These are phyloP conservation scores for Amblyjoppa fuscipennis DNA, from an alignment of 2,888 invertebrate genomes.

Conservation along the genomic window DNA sequence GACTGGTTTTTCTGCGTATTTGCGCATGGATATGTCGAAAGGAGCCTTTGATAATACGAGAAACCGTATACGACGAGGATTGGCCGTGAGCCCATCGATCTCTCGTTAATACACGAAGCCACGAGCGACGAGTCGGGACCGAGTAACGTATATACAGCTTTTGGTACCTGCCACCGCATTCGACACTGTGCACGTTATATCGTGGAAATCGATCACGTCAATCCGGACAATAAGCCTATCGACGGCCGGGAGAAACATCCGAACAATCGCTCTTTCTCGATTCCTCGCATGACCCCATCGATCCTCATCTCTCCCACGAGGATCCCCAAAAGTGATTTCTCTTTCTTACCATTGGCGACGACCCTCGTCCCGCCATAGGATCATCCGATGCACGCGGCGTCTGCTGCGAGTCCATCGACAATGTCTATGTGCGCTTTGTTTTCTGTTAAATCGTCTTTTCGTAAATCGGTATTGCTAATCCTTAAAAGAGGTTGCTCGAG, in stretches of 20 bases:
- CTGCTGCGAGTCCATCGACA: constrained; percentile 79
- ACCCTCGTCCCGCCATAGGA: constrained; percentile 73
- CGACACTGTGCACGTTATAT: constrained; percentile 39
- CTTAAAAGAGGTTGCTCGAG: constrained; percentile 64
- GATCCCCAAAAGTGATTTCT: not conserved
- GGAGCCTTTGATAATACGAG: constrained; percentile 44
- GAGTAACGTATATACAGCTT: constrained; percentile 50
- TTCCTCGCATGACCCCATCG: constrained; percentile 1
- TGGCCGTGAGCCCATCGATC: constrained; percentile 81
- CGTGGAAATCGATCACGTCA: constrained; percentile 60
- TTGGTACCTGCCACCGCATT: constrained; percentile 65
- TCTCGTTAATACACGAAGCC: constrained; percentile 73
- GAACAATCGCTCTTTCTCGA: constrained; percentile 29
- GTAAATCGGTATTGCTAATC: constrained; percentile 65
- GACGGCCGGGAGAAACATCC: constrained; percentile 31
- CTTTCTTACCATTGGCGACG: constrained; percentile 78
- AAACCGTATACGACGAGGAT: constrained; percentile 64
- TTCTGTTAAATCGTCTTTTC: constrained; percentile 64
- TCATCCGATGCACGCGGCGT: constrained; percentile 75
- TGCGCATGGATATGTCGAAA: not conserved
- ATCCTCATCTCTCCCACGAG: not conserved
- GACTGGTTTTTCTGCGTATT: constrained; percentile 22
- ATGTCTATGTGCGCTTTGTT: constrained; percentile 26
- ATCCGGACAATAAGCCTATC: constrained; percentile 21
- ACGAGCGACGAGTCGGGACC: constrained; percentile 16